phyloP scores from a whole-genome alignment of 1,140 invertebrate species.

The Acromyrmex charruanus region DNA sequence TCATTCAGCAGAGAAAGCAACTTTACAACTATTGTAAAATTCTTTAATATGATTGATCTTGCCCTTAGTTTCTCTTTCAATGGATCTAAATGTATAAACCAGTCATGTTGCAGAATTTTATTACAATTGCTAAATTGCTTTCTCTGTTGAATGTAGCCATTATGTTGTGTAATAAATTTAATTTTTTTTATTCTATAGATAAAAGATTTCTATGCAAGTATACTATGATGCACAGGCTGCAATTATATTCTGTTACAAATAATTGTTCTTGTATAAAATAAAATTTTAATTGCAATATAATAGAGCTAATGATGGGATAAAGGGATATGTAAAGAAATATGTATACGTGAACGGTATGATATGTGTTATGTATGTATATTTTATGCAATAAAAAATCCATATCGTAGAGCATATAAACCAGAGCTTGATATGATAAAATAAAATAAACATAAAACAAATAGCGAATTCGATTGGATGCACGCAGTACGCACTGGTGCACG shows the following conservation, averaged over 20 bases:
- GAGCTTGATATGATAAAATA: neutral
- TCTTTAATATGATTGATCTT: too few species aligned
- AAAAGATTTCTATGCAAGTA: neutral
- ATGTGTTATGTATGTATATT: constrained; percentile 3
- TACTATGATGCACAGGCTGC: neutral
- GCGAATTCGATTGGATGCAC: too few species aligned
- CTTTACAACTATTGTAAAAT: too few species aligned
- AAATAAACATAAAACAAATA: neutral
- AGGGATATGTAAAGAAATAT: neutral
- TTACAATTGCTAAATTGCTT: too few species aligned
- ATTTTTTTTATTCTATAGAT: neutral
- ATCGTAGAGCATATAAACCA: neutral
- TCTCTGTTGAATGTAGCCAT: neutral
- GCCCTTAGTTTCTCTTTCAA: too few species aligned
- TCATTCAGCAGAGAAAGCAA: too few species aligned
- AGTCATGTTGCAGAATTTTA: too few species aligned
- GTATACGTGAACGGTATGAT: neutral
- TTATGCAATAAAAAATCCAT: constrained; percentile 35
- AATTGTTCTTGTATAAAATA: neutral
- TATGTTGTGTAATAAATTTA: neutral
- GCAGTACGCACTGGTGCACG: too few species aligned
- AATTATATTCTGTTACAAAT: constrained; percentile 11
- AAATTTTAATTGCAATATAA: neutral
- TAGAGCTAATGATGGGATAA: neutral
- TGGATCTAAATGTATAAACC: too few species aligned